Conservation (phyloP, 1,140 invertebrate genomes). For the Calephelis nemesis region DNA sequence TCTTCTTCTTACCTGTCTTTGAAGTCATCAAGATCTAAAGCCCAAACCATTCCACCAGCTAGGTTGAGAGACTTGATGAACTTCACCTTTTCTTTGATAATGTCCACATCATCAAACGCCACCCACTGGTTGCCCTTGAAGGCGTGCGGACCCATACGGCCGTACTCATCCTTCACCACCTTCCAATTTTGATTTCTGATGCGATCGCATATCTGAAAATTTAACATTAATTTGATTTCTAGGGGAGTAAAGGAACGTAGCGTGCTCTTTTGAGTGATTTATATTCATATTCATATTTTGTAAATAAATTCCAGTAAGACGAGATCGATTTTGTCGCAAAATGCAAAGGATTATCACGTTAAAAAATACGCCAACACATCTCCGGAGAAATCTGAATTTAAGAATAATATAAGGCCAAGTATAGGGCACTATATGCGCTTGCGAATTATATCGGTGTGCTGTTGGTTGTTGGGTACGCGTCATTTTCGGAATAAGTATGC, state of each 20-base stretch:
- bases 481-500: too few relatives aligned
- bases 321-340: too few relatives aligned
- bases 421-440: too few relatives aligned
- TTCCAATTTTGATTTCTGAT: constrained; percentile 89
- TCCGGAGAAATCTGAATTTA: too few relatives aligned
- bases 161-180: constrained; percentile 86
- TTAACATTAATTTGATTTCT: not conserved
- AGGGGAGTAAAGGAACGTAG: not conserved
- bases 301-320: too few relatives aligned
- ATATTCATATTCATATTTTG: too few relatives aligned
- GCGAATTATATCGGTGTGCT: too few relatives aligned
- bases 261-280: too few relatives aligned
- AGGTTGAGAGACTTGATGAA: constrained; percentile 87
- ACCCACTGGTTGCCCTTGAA: constrained; percentile 94
- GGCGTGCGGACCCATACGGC: constrained; percentile 91
- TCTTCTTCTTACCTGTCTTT: constrained; percentile 78
- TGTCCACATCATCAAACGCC: constrained; percentile 90
- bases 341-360: too few relatives aligned
- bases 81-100: constrained; percentile 88
- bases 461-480: too few relatives aligned
- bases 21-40: constrained; percentile 93
- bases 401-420: too few relatives aligned
- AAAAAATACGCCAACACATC: too few relatives aligned
- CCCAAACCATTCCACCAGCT: constrained; percentile 95
- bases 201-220: constrained; percentile 87